Conservation (phyloP, 2,888 invertebrate species). For the Thelaira solivaga region DNA sequence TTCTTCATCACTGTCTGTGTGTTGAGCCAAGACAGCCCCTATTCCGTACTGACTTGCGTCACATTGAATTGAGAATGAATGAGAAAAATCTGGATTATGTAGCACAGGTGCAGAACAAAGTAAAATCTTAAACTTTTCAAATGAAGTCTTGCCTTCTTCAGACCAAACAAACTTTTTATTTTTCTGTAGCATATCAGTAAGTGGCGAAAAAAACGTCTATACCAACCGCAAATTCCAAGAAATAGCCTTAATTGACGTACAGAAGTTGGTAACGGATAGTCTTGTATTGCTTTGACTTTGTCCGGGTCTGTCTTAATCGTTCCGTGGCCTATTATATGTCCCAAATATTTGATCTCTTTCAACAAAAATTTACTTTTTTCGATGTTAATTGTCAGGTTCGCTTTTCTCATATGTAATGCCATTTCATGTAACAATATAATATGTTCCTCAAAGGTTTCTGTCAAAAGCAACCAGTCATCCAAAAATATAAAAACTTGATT, state of each 20-base stretch:
- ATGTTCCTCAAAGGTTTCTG: slow-evolving; percentile 33
- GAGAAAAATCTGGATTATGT: slow-evolving; percentile 6
- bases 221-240: slow-evolving; percentile 21
- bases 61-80: neutral
- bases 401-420: neutral
- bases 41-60: slow-evolving; percentile 17
- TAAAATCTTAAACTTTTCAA: neutral
- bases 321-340: slow-evolving; percentile 6
- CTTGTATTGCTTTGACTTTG: slow-evolving; percentile 20
- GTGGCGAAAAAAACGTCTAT: neutral
- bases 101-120: neutral
- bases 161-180: neutral
- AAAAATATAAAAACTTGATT: neutral
- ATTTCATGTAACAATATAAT: slow-evolving; percentile 9
- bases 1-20: neutral
- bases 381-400: neutral
- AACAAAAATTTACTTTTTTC: neutral
- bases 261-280: slow-evolving; percentile 33
- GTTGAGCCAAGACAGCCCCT: slow-evolving; percentile 9
- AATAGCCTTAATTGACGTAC: slow-evolving; percentile 28
- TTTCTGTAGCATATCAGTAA: neutral
- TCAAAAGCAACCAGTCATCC: slow-evolving; percentile 19
- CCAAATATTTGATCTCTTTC: neutral
- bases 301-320: slow-evolving; percentile 25
- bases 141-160: neutral